Base-by-base conservation (phyloP, 2,888 invertebrate species). In the Pocota personata region DNA sequence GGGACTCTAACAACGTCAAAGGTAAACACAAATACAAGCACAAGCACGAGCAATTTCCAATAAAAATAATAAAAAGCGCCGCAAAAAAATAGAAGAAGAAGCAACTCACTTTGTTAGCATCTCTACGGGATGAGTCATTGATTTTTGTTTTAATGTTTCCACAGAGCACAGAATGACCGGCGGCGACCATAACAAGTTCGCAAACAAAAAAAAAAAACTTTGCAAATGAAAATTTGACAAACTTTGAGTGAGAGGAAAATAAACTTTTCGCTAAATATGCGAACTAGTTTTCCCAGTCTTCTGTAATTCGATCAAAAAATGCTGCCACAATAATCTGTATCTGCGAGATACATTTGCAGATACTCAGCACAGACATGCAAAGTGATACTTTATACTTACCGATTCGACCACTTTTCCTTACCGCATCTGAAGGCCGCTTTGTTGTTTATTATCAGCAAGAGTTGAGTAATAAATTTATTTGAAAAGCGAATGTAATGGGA, bases 61-160 rank as follows among this genome's bases (percentile, higher is more conserved):
- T 1, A 37, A 30, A 55, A 55, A 55, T 16, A n/a, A 3, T 0
- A 50, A 24, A 32, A 64, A 37, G 16, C n/a, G 16, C n/a, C 40
- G 5, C 12, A n/a, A 6, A 35, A 10, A 32, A 64, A 27, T 43
- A 60, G 14, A 5, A 19, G 21, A 5, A 24, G 21, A 48, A 32
- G 48, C 12, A 64, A 19, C 19, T 40, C 24, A 6, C 16, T 27
- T 27, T 37, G 16, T 27, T 14, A 3, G 12, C 12, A 16, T 32
- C 43, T 30, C 19, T 16, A 12, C 21, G 37, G n/a, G 43, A 57
- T 62, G 62, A 73, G 7, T 62, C 73, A 73, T 16, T 43, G 43
- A 55, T 62, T 73, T 72, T 75, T 10, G 4, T 50, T 72, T 50
- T 37, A 19, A 16, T 16, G 14, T 5, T 6, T 16, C 43, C 16